Evolutionary conservation across 2,888 invertebrate genomes (phyloP).

Genomic region (Drymonia ruficornis): DNA sequence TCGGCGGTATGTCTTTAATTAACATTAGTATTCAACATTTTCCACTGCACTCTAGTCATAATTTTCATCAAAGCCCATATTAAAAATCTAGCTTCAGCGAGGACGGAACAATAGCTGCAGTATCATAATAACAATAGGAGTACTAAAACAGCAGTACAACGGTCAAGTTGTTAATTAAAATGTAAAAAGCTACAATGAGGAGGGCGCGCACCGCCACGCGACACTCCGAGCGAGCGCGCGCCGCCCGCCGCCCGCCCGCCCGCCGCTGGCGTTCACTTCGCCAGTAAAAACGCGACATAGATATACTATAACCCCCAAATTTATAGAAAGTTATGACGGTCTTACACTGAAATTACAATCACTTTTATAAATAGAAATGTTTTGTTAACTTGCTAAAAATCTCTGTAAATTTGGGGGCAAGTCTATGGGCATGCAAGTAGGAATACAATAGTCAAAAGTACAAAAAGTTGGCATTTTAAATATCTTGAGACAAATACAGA

Average conservation of each 20-base stretch:
- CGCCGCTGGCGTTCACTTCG: neutral
- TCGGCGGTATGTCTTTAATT: too few relatives aligned
- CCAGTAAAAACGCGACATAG: neutral
- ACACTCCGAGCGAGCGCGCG: neutral
- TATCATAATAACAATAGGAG: neutral
- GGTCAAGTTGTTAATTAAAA: conserved; percentile 7
- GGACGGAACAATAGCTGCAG: neutral
- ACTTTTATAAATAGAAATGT: too few relatives aligned
- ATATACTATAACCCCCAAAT: too few relatives aligned
- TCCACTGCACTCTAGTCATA: neutral
- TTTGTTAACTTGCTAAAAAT: too few relatives aligned
- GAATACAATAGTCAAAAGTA: too few relatives aligned
- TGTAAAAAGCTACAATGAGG: conserved; percentile 4
- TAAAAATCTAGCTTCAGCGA: neutral
- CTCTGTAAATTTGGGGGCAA: too few relatives aligned
- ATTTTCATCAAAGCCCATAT: neutral
- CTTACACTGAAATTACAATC: too few relatives aligned
- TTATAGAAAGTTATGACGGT: too few relatives aligned
- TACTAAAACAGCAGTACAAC: neutral
- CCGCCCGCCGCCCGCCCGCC: neutral
- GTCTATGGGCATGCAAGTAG: too few relatives aligned
- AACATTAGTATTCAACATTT: too few relatives aligned
- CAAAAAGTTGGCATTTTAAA: too few relatives aligned
- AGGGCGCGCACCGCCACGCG: neutral
- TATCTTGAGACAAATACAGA: too few relatives aligned